phyloP scores from a whole-genome alignment of 2,888 invertebrate genomes.

The Drosophila eohydei region DNA sequence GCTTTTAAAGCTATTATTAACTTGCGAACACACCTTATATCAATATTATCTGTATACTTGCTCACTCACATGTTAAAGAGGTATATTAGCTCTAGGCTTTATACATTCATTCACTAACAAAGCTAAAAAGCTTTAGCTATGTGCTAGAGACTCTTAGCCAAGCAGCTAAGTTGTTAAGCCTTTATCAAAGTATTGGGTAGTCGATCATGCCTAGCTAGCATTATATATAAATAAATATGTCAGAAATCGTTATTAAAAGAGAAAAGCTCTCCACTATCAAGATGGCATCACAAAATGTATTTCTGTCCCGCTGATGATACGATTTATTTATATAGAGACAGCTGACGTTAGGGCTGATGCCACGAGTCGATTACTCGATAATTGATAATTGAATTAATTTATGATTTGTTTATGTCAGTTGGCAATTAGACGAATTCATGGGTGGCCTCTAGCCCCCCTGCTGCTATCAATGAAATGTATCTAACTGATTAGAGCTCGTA shows the following conservation, averaged over 20 bases:
- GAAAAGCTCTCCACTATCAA: background rate
- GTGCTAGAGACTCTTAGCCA: no score
- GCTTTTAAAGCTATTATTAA: background rate
- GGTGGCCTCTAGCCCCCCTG: constrained; percentile 9
- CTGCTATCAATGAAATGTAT: constrained; percentile 8
- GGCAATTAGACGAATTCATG: background rate
- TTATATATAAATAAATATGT: background rate
- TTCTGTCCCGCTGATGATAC: background rate
- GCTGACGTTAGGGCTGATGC: background rate
- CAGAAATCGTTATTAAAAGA: background rate
- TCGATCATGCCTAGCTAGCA: background rate
- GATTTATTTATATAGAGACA: background rate
- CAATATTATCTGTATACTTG: background rate
- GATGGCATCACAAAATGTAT: background rate
- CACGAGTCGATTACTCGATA: constrained; percentile 1
- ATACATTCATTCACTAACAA: background rate
- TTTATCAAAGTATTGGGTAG: background rate
- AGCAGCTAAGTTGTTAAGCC: background rate
- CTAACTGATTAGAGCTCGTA: constrained; percentile 23
- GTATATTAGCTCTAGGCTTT: background rate
- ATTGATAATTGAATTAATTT: constrained; percentile 13
- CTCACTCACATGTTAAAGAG: background rate
- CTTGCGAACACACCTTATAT: background rate
- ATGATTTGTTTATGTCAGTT: constrained; percentile 5
- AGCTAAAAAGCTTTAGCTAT: background rate